These are phyloP conservation scores for Lordiphosa clarofinis DNA, from an alignment of 1,140 invertebrate species.

Conservation along the genomic window DNA sequence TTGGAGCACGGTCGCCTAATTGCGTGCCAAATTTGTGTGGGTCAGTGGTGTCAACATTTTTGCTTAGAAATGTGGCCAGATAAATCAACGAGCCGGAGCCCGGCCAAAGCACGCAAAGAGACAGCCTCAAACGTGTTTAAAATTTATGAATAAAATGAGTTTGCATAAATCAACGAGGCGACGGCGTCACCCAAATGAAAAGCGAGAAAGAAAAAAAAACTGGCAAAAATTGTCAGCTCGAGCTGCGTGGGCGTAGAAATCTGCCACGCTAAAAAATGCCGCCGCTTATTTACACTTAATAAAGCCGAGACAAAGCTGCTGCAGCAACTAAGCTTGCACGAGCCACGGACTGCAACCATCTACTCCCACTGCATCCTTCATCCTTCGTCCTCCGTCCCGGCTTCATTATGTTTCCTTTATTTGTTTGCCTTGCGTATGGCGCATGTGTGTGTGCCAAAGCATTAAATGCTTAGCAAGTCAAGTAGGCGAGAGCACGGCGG, in stretches of 20 bases:
- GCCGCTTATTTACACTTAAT: constrained; percentile 74
- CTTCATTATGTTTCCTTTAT: constrained; percentile 51
- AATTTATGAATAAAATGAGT: constrained; percentile 77
- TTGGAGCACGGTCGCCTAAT: constrained; percentile 43
- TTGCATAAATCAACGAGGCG: constrained; percentile 63
- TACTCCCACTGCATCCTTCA: too few relatives aligned
- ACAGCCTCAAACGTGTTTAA: constrained; percentile 53
- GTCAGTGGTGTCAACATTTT: constrained; percentile 52
- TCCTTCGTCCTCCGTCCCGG: constrained; percentile 10
- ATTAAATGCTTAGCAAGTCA: constrained; percentile 65
- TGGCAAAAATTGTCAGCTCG: constrained; percentile 1
- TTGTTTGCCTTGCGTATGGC: constrained; percentile 42
- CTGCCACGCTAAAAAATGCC: constrained; percentile 21
- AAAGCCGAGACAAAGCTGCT: constrained; percentile 50
- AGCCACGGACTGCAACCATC: constrained; percentile 11
- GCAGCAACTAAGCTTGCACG: constrained; percentile 53
- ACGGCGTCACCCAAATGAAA: too few relatives aligned
- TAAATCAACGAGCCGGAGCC: constrained; percentile 47
- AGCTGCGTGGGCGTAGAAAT: constrained; percentile 1
- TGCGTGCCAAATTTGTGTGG: constrained; percentile 70
- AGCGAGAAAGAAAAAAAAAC: constrained; percentile 7
- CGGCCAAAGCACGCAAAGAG: constrained; percentile 4
- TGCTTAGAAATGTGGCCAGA: constrained; percentile 66
- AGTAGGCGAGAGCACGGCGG: constrained; percentile 29
- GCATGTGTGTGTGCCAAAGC: constrained; percentile 38